These are phyloP conservation scores for Didymodactylos carnosus DNA, from an alignment of 2,888 invertebrate genomes.

Conservation along the genomic window DNA sequence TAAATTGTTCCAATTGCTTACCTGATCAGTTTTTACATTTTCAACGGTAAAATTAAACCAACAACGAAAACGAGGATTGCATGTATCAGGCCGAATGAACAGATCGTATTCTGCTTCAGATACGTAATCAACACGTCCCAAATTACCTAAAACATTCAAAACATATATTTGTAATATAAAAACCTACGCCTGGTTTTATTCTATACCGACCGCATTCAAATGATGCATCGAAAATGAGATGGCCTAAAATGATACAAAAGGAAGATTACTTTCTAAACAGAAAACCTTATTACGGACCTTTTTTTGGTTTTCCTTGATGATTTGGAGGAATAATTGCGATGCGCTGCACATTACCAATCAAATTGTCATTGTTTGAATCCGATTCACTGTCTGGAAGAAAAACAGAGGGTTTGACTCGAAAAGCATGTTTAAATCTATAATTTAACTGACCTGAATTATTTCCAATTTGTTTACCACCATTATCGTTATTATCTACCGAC, in stretches of 20 bases:
- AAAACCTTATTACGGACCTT: too few relatives aligned
- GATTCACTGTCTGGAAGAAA: slow-evolving; percentile 27
- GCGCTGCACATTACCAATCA: slow-evolving; percentile 66
- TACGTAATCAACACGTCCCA: slow-evolving; percentile 78
- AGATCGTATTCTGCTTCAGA: slow-evolving; percentile 87
- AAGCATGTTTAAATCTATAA: slow-evolving; percentile 54
- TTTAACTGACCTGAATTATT: background rate
- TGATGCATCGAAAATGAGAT: slow-evolving; percentile 84
- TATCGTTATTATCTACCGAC: background rate
- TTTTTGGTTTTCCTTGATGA: slow-evolving; percentile 67
- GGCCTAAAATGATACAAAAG: too few relatives aligned
- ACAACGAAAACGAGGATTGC: slow-evolving; percentile 68
- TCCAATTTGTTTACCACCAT: background rate
- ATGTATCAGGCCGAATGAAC: slow-evolving; percentile 82
- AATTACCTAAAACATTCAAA: slow-evolving; percentile 43
- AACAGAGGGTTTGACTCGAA: too few relatives aligned
- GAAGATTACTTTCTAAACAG: too few relatives aligned
- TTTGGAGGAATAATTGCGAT: slow-evolving; percentile 33
- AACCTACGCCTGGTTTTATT: background rate
- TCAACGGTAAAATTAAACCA: slow-evolving; percentile 98
- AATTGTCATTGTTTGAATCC: slow-evolving; percentile 48
- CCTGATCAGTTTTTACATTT: slow-evolving; percentile 76
- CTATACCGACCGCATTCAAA: slow-evolving; percentile 61
- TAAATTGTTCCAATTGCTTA: slow-evolving; percentile 24
- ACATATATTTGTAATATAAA: background rate